Percentiles rank a stretch among this genome's conserved stretches.
These are phyloP conservation scores for Lanistes nyassanus DNA, from an alignment of 1,140 invertebrate genomes.

Conservation along the genomic window DNA sequence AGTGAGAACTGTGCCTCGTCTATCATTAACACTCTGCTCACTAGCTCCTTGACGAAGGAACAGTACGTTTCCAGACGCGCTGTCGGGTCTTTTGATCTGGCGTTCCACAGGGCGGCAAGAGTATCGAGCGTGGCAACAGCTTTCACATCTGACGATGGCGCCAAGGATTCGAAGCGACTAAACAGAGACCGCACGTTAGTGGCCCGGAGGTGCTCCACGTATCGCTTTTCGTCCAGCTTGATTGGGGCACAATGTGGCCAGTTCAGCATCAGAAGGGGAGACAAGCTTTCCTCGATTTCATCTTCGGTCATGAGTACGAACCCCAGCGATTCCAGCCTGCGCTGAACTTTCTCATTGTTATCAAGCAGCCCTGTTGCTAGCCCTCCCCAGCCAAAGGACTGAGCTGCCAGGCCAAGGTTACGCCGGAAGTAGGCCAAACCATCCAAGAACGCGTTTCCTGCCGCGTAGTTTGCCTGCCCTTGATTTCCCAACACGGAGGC, in stretches of 20 bases:
- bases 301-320: constrained; percentile 22
- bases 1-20: constrained; percentile 9
- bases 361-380: constrained; percentile 36
- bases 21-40: constrained; percentile 14
- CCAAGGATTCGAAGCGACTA: constrained; percentile 9
- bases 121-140: neutral
- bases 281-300: constrained; percentile 30
- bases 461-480: constrained; percentile 48
- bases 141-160: neutral
- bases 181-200: neutral
- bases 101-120: neutral
- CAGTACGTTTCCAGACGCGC: constrained; percentile 11
- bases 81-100: neutral
- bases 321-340: constrained; percentile 25
- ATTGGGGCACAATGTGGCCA: constrained; percentile 25
- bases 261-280: constrained; percentile 21
- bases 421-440: constrained; percentile 40
- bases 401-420: constrained; percentile 33
- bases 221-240: constrained; percentile 25
- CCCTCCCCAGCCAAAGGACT: constrained; percentile 47
- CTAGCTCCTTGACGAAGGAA: constrained; percentile 8
- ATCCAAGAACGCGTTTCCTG: constrained; percentile 48
- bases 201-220: constrained; percentile 3
- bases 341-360: constrained; percentile 24
- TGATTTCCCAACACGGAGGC: constrained; percentile 41